A percentile compares a stretch with the other conserved stretches of the same genome.
Evolutionary conservation across 2,113 vertebrate species (phyloP).

Genomic region (Syngnathus scovelli): DNA sequence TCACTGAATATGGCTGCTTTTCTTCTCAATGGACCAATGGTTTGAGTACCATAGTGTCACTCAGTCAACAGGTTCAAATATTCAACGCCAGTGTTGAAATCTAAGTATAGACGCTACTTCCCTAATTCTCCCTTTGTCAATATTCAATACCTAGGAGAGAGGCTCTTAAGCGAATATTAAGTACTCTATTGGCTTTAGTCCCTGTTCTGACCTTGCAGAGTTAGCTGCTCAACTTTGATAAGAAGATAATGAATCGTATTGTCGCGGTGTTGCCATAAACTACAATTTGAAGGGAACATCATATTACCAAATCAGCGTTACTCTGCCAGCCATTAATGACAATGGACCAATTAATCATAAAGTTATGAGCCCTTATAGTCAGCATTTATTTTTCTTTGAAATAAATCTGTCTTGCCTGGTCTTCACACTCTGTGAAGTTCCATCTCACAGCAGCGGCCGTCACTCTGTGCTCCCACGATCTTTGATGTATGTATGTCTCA

Average conservation of each 20-base stretch:
- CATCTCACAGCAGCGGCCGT: constrained; percentile 22
- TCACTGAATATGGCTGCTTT: neutral
- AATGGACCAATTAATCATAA: constrained; percentile 35
- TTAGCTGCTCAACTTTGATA: constrained; percentile 15
- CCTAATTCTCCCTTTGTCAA: neutral
- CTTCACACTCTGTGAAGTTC: constrained; percentile 15
- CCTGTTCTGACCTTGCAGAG: constrained; percentile 20
- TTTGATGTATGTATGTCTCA: constrained; percentile 52
- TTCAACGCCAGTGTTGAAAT: neutral
- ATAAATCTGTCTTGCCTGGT: constrained; percentile 25
- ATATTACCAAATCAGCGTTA: constrained; percentile 37
- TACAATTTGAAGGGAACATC: constrained; percentile 45
- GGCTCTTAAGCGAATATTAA: neutral
- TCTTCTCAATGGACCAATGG: neutral
- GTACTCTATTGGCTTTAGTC: neutral
- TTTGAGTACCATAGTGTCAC: neutral
- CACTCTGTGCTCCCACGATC: constrained; percentile 25
- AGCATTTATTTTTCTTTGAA: constrained; percentile 48
- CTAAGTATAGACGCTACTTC: neutral
- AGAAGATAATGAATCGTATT: constrained; percentile 15
- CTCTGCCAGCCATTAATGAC: constrained; percentile 52
- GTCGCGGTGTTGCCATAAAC: constrained; percentile 39
- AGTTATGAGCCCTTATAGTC: constrained; percentile 33
- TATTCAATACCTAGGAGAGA: neutral
- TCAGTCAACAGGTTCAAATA: neutral